A percentile compares a stretch with the other conserved stretches of the same genome.
Evolutionary conservation across 2,113 vertebrate species (phyloP).

Genomic region (Oryzias curvinotus): DNA sequence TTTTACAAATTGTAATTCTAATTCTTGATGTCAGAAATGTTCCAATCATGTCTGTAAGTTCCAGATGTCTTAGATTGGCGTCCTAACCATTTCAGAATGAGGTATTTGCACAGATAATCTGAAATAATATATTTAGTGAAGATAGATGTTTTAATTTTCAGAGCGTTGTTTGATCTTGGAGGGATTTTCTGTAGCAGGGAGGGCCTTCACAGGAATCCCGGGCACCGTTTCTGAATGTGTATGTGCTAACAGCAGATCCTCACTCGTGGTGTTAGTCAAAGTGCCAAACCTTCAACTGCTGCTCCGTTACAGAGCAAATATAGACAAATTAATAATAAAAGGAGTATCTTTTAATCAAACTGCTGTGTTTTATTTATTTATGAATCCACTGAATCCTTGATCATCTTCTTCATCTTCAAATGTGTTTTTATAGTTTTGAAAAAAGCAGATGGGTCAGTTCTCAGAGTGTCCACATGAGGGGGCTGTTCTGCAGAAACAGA

Average conservation of each 20-base stretch:
- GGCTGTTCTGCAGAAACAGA: too few species aligned
- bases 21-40: slow-evolving; percentile 22
- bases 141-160: slow-evolving; percentile 32
- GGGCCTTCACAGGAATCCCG: slow-evolving; percentile 52
- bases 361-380: neutral
- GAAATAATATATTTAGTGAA: slow-evolving; percentile 43
- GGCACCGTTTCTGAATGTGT: slow-evolving; percentile 42
- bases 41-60: slow-evolving; percentile 29
- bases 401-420: neutral
- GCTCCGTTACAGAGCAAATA: slow-evolving; percentile 42
- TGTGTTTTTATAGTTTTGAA: neutral
- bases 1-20: neutral
- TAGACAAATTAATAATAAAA: slow-evolving; percentile 53
- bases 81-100: slow-evolving; percentile 67
- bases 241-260: slow-evolving; percentile 30
- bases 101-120: slow-evolving; percentile 72
- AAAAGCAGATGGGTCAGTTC: too few species aligned
- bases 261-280: slow-evolving; percentile 46
- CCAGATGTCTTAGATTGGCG: slow-evolving; percentile 49
- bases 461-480: too few species aligned
- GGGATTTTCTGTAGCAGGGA: slow-evolving; percentile 30
- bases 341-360: slow-evolving; percentile 59
- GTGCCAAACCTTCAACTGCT: slow-evolving; percentile 63
- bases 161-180: slow-evolving; percentile 40
- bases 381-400: neutral